Conservation (phyloP, 2,113 vertebrate genomes). For the Helogale parvula region DNA sequence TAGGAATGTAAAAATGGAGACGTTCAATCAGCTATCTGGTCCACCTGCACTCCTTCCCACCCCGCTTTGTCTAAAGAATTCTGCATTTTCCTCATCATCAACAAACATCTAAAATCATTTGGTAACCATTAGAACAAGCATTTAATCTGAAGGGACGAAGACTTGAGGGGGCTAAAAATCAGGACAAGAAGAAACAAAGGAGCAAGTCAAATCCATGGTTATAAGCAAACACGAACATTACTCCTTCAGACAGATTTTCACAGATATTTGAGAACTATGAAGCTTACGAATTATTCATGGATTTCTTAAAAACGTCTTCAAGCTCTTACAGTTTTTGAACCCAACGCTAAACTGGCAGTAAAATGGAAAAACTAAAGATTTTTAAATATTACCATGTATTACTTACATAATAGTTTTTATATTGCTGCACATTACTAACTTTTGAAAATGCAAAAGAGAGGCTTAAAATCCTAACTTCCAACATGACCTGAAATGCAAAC, state of each 20-base stretch:
- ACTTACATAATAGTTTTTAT: not conserved
- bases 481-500: not conserved
- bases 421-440: conserved; percentile 29
- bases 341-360: not conserved
- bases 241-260: not conserved
- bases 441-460: conserved; percentile 14
- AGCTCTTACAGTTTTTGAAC: not conserved
- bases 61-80: not conserved
- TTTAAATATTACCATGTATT: not conserved
- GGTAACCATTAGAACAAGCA: not conserved
- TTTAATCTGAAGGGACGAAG: not conserved
- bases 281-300: not conserved
- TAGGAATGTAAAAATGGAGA: not conserved
- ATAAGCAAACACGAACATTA: not conserved
- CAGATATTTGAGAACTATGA: not conserved
- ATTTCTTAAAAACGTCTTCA: conserved; percentile 28
- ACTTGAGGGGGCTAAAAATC: not conserved
- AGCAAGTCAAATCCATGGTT: not conserved
- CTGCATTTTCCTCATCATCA: not conserved
- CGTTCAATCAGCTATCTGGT: not conserved
- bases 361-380: conserved; percentile 36
- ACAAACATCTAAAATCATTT: not conserved
- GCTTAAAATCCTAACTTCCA: conserved; percentile 27
- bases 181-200: not conserved
- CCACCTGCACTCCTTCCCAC: not conserved